These are phyloP conservation scores for Sterna hirundo DNA, from an alignment of 2,113 vertebrate genomes.

Conservation along the genomic window DNA sequence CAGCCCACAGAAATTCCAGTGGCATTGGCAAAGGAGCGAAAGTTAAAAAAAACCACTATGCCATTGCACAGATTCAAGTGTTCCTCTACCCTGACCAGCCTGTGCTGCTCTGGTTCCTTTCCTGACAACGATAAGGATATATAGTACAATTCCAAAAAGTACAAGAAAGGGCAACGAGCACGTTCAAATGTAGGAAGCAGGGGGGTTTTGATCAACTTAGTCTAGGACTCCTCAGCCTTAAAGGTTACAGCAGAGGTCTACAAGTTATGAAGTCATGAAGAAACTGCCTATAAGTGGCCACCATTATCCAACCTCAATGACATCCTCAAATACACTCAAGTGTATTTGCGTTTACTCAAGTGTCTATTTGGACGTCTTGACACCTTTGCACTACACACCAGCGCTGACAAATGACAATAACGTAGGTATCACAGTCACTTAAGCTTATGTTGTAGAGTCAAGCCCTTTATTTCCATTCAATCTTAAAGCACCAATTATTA, in stretches of 20 bases:
- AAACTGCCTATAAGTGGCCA: neutral
- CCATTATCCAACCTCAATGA: neutral
- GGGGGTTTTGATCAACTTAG: rapidly evolving
- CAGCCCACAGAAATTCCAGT: neutral
- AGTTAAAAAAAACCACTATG: neutral
- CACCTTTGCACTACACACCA: neutral
- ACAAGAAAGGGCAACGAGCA: neutral
- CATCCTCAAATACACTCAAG: neutral
- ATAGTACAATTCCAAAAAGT: rapidly evolving
- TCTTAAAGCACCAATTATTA: neutral
- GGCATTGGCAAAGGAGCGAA: neutral
- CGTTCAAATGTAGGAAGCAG: rapidly evolving
- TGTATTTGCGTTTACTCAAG: neutral
- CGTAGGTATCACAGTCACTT: neutral
- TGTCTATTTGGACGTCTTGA: neutral
- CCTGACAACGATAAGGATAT: neutral
- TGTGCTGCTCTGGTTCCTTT: neutral
- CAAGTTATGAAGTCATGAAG: neutral
- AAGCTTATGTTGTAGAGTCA: neutral
- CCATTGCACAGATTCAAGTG: neutral
- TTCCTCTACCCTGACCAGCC: rapidly evolving
- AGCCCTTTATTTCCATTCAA: neutral
- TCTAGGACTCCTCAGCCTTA: neutral
- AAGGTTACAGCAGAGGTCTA: neutral
- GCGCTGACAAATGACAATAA: neutral